Percentiles rank a stretch among this genome's conserved stretches.
Evolutionary conservation across 2,888 invertebrate species (phyloP).

Genomic region (Plutella xylostella): DNA sequence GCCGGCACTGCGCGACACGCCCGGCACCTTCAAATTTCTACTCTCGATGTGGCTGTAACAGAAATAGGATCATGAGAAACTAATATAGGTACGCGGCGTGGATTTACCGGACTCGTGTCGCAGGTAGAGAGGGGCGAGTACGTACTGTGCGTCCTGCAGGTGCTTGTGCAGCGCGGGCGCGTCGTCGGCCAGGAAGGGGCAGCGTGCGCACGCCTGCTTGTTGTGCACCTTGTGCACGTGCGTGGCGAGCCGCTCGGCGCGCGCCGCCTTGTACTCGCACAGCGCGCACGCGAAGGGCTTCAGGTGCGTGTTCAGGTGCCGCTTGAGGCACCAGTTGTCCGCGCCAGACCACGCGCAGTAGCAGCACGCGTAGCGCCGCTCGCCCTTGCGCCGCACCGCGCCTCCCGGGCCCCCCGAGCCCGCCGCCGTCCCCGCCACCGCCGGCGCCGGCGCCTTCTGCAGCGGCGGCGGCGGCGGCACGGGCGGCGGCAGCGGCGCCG

Average conservation of each 20-base stretch:
- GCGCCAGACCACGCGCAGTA: conserved; percentile 94
- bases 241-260: conserved; percentile 89
- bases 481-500: conserved; percentile 12
- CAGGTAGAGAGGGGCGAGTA: conserved; percentile 25
- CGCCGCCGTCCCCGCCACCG: conserved; percentile 37
- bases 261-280: conserved; percentile 94
- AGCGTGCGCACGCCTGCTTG: conserved; percentile 90
- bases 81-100: no score
- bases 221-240: conserved; percentile 94
- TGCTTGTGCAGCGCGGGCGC: conserved; percentile 82
- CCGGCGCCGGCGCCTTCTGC: conserved; percentile 21
- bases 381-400: conserved; percentile 59
- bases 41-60: conserved; percentile 72
- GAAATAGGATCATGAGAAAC: no score
- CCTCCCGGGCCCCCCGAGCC: conserved; percentile 55
- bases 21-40: conserved; percentile 68
- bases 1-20: conserved; percentile 37
- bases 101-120: no score
- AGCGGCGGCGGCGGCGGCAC: conserved; percentile 21
- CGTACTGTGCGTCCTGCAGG: conserved; percentile 82
- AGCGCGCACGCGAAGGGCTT: conserved; percentile 92
- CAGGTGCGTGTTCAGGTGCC: conserved; percentile 92
- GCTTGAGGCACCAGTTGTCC: conserved; percentile 93
- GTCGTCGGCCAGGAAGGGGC: conserved; percentile 88
- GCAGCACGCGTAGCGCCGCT: conserved; percentile 85